Evolutionary conservation across 2,113 vertebrate genomes (phyloP).

Genomic region (Cryptomyrus ogoouensis): DNA sequence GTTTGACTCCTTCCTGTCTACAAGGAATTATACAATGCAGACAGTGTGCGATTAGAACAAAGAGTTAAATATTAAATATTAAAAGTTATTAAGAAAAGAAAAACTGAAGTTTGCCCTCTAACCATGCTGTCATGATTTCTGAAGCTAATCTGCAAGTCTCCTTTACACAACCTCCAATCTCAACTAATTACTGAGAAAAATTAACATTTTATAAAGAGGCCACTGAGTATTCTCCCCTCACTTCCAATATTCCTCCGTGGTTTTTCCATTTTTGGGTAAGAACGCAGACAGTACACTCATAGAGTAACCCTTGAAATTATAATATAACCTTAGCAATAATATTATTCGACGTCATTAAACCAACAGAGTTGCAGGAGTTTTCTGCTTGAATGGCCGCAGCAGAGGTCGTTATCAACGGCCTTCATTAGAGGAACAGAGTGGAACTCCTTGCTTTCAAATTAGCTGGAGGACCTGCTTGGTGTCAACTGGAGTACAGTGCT

Average conservation of each 20-base stretch:
- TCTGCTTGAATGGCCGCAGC: background rate
- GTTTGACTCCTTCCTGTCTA: background rate
- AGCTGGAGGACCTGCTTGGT: background rate
- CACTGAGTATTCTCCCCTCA: background rate
- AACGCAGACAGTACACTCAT: background rate
- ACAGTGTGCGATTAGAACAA: background rate
- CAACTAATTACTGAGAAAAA: background rate
- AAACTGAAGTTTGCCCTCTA: background rate
- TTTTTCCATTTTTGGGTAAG: background rate
- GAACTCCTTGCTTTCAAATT: background rate
- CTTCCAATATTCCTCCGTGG: background rate
- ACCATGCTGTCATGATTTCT: background rate
- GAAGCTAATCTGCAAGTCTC: constrained; percentile 15
- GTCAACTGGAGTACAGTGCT: background rate
- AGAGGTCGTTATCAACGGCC: background rate
- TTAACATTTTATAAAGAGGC: background rate
- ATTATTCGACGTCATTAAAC: background rate
- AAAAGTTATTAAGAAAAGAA: constrained; percentile 1
- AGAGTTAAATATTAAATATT: constrained; percentile 9
- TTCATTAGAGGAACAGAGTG: background rate
- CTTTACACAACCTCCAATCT: background rate
- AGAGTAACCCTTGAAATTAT: background rate
- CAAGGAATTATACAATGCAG: background rate
- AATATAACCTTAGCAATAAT: background rate
- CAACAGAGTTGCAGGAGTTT: background rate